Base-by-base conservation (phyloP, 2,113 vertebrate genomes). In the Clarias batrachus region DNA sequence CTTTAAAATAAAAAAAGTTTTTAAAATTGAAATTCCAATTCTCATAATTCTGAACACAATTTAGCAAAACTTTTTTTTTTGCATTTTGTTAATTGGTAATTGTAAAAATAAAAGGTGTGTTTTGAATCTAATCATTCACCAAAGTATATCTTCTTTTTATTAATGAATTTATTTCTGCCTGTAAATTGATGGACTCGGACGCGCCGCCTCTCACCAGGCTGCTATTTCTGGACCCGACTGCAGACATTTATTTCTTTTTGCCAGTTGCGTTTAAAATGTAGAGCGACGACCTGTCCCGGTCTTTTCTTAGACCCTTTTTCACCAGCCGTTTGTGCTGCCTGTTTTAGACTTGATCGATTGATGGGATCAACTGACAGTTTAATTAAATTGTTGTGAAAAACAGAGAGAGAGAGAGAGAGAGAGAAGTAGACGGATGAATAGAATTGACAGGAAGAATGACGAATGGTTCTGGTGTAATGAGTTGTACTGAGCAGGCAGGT, bases 351-450 rank as follows among this genome's bases (percentile, higher is more conserved):
- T 81, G 76, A 87, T 48, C 48, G 16, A 81, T 86, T 65, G 84
- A 88, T 89, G 71, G 59, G 89, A 87, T 89, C 73, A 89, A 84
- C 37, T 60, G 73, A 81, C 19, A 41, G 74, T 90, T 52, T 76
- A 85, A 88, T 86, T 82, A 48, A 76, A 0, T 52, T 52, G 86
- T 79, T 79, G 19, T 60, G 59, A 70, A 62, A 48, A 12, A 12
- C 56, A 14, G n/a, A 25, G 63, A 54, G 57, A n/a, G 62, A 21
- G 14, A 37, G 62, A 78, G 37, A 25, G 41, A 12, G 16, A 27
- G 86, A 23, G 57, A 11, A 37, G n/a, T 19, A n/a, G 33, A 83
- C 13, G 65, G 76, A 60, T 52, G 73, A 84, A 65, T 60, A 10
- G 82, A 79, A 23, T 27, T 84, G 86, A 79, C 62, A 60, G 3